Evolutionary conservation across 2,888 invertebrate species (phyloP).

Genomic region (Rhagophthalmus giganteus): DNA sequence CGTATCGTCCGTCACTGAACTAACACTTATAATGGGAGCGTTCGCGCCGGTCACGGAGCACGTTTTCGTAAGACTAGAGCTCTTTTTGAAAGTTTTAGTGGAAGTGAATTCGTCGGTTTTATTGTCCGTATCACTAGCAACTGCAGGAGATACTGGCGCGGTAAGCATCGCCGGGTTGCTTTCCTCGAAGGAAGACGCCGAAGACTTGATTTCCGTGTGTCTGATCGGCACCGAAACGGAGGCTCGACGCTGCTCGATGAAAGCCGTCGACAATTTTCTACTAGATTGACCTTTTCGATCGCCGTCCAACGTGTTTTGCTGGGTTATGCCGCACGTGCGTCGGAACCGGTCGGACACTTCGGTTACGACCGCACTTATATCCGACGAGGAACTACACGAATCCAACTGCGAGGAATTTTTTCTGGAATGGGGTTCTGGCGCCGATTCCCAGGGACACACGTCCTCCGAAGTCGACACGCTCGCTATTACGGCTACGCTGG

Average conservation of each 20-base stretch:
- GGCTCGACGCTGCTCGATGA: constrained; percentile 50
- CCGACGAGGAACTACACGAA: constrained; percentile 75
- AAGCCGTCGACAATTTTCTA: constrained; percentile 50
- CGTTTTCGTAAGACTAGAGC: constrained; percentile 53
- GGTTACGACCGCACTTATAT: constrained; percentile 64
- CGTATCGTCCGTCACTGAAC: constrained; percentile 68
- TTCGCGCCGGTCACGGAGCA: constrained; percentile 51
- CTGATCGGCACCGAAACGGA: constrained; percentile 54
- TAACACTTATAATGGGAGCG: constrained; percentile 71
- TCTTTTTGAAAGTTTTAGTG: constrained; percentile 51
- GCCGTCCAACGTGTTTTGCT: constrained; percentile 70
- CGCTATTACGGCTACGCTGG: constrained; percentile 50
- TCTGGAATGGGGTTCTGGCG: constrained; percentile 53
- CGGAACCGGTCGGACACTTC: constrained; percentile 64
- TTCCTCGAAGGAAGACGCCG: constrained; percentile 58
- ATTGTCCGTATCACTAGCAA: constrained; percentile 51
- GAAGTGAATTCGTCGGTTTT: constrained; percentile 43
- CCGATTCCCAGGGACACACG: constrained; percentile 62
- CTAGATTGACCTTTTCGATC: constrained; percentile 48
- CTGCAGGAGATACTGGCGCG: constrained; percentile 30
- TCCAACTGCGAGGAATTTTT: constrained; percentile 71
- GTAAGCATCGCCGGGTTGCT: constrained; percentile 40
- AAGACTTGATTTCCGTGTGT: constrained; percentile 42
- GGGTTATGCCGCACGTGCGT: constrained; percentile 65
- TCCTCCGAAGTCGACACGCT: constrained; percentile 59